These are phyloP conservation scores for Drosophila melanosoma DNA, from an alignment of 2,888 invertebrate species.

Conservation along the genomic window DNA sequence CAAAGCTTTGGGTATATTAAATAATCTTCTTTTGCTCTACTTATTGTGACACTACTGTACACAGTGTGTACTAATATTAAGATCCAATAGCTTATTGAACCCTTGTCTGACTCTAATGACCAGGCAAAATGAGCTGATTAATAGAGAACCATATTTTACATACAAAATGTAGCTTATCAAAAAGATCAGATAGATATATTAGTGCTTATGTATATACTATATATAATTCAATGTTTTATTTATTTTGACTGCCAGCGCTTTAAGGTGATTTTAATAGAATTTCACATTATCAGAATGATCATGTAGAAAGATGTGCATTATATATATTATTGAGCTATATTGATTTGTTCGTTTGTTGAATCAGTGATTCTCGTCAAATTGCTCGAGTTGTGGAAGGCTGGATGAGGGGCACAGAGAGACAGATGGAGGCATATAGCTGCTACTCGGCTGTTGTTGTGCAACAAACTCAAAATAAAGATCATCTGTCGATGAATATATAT, in stretches of 20 bases:
- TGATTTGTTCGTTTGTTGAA: too few species aligned
- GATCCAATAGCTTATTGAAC: not conserved
- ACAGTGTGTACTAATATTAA: not conserved
- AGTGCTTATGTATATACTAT: not conserved
- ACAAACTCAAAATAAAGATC: not conserved
- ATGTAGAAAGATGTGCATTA: too few species aligned
- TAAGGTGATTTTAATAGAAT: conserved; percentile 51
- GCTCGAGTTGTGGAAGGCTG: too few species aligned
- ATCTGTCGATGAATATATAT: not conserved
- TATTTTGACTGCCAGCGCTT: not conserved
- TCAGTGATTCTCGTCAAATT: too few species aligned
- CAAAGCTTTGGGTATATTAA: too few species aligned
- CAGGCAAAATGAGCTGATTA: not conserved
- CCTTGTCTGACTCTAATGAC: not conserved
- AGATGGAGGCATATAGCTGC: not conserved
- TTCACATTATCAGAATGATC: conserved; percentile 45
- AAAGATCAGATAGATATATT: not conserved
- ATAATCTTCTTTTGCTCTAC: too few species aligned
- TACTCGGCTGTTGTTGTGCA: not conserved
- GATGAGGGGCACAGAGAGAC: not conserved
- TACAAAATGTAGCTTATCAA: not conserved
- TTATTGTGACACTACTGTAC: too few species aligned
- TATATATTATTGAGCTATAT: too few species aligned
- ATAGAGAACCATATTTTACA: not conserved
- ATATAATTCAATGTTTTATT: not conserved